phyloP scores from a whole-genome alignment of 2,888 invertebrate genomes.

The Polydesmus complanatus region DNA sequence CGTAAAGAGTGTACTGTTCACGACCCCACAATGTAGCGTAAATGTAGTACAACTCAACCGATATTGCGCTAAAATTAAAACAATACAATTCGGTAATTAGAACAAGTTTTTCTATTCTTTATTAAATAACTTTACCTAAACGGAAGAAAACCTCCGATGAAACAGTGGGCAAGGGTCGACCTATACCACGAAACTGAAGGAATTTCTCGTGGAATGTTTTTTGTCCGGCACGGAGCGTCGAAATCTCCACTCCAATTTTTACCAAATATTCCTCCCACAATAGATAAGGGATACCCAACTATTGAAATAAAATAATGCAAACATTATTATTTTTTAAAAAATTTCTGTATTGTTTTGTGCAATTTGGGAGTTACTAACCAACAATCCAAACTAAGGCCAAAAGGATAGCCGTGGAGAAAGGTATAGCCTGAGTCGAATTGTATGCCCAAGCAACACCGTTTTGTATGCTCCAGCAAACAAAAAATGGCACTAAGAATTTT shows the following conservation, averaged over 20 bases:
- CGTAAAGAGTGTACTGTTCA: conserved; percentile 39
- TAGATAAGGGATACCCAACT: conserved; percentile 40
- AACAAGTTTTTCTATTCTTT: not conserved
- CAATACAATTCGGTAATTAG: not conserved
- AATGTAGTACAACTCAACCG: conserved; percentile 40
- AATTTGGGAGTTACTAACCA: conserved; percentile 21
- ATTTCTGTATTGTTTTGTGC: not conserved
- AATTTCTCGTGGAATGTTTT: conserved; percentile 38
- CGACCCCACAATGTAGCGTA: conserved; percentile 41
- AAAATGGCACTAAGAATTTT: conserved; percentile 32
- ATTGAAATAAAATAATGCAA: conserved; percentile 19
- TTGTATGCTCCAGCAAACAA: conserved; percentile 37
- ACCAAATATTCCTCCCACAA: conserved; percentile 38
- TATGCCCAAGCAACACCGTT: conserved; percentile 40
- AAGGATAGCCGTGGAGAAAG: conserved; percentile 36
- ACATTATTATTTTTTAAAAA: not conserved
- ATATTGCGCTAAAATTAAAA: conserved; percentile 34
- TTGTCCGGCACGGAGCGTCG: conserved; percentile 38
- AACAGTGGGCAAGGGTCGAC: conserved; percentile 33
- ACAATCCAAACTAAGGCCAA: conserved; percentile 35
- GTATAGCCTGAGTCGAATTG: conserved; percentile 39
- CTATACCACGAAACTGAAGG: conserved; percentile 36
- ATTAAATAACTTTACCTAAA: conserved; percentile 32
- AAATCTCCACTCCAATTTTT: conserved; percentile 35
- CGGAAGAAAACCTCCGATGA: conserved; percentile 39